Evolutionary conservation across 2,888 invertebrate species (phyloP).

Genomic region (Megastigmus dorsalis): DNA sequence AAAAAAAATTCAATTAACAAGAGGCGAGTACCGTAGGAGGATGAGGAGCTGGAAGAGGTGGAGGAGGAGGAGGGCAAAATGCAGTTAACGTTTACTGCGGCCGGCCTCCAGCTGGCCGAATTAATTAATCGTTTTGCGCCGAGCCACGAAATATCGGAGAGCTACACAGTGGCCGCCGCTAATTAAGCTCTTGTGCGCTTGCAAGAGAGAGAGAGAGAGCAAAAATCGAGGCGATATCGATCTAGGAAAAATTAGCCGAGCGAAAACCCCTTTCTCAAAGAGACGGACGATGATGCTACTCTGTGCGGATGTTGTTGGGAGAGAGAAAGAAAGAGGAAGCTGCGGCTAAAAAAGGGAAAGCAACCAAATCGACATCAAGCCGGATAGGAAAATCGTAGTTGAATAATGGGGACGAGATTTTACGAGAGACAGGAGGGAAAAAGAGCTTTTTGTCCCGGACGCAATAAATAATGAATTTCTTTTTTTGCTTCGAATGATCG

Average conservation of each 20-base stretch:
- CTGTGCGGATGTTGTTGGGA: too few species aligned
- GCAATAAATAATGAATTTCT: neutral
- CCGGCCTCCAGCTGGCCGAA: neutral
- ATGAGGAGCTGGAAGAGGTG: too few species aligned
- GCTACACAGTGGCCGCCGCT: neutral
- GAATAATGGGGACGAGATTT: slow-evolving; percentile 16
- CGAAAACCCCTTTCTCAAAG: slow-evolving; percentile 1
- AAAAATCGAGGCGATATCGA: slow-evolving; percentile 1
- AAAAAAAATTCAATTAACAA: slow-evolving; percentile 35
- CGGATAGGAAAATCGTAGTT: neutral
- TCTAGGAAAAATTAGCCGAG: slow-evolving; percentile 10
- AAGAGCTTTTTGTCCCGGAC: neutral
- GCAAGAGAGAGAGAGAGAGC: too few species aligned
- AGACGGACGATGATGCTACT: neutral
- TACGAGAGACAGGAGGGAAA: neutral
- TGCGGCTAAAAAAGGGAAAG: neutral
- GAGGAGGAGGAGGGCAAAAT: slow-evolving; percentile 2
- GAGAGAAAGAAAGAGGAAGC: neutral
- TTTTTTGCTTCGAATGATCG: neutral
- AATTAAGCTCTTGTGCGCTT: slow-evolving; percentile 39
- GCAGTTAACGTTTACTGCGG: slow-evolving; percentile 13
- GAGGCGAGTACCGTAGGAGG: too few species aligned
- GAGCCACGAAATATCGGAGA: slow-evolving; percentile 20
- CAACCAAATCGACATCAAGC: neutral
- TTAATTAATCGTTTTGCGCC: slow-evolving; percentile 41